Percentiles rank a stretch among this genome's conserved stretches.
Conservation (phyloP, 2,113 vertebrate genomes). For the Budorcas taxicolor region DNA sequence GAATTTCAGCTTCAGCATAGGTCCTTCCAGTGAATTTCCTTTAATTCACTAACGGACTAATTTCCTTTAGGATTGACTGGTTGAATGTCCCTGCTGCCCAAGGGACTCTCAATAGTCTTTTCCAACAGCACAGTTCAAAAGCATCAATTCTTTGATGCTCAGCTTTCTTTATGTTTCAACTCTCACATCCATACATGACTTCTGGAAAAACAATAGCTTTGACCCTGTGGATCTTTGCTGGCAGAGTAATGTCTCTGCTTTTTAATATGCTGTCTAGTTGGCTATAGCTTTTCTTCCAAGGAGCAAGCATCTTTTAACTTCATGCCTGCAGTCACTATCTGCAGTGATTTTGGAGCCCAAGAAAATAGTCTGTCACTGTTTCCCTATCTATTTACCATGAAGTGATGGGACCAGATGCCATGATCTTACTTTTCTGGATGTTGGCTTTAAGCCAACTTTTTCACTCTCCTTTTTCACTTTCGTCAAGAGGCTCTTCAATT, state of each 20-base stretch:
- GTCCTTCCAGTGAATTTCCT: neutral
- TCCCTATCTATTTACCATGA: neutral
- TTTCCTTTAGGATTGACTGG: neutral
- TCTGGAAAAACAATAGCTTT: neutral
- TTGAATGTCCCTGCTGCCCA: neutral
- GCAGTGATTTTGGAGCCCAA: neutral
- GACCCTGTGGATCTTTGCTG: neutral
- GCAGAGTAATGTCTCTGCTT: neutral
- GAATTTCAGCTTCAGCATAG: neutral
- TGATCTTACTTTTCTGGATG: neutral
- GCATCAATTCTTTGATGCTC: neutral
- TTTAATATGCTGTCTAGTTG: neutral
- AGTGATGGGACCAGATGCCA: rapidly evolving
- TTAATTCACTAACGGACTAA: neutral
- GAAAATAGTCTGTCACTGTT: neutral
- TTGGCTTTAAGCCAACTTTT: neutral
- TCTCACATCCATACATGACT: neutral
- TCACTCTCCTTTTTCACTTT: neutral
- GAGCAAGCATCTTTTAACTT: neutral
- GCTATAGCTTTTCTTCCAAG: neutral
- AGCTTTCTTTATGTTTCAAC: neutral
- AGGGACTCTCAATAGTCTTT: neutral
- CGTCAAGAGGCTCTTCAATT: neutral
- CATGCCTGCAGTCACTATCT: neutral
- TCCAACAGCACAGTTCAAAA: neutral